Evolutionary conservation across 2,888 invertebrate species (phyloP), one percentile per base, ranked within the genome.

Genomic region (Drosophila neonasuta): DNA sequence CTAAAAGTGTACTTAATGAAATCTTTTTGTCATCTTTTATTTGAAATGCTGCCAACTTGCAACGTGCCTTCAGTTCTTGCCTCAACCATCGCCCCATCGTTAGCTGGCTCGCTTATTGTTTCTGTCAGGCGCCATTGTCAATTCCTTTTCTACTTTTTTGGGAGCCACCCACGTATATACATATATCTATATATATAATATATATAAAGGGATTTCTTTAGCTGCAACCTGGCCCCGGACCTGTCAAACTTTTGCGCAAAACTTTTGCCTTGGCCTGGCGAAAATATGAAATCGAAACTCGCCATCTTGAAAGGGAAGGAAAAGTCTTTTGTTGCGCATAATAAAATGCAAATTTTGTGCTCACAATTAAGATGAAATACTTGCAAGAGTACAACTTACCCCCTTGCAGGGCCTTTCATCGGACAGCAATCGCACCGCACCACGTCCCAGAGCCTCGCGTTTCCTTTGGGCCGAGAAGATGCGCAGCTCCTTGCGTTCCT

Each of bases 381-480:
- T 41, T 9, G 15, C 24, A 1, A 24, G 24, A 24, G 51, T 48
- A 80, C 24, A 24, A 24, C 95, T 93, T 91, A 97, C 97, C 93
- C 94, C 93, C 81, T 95, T 94, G 90, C 97, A 96, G 56, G 95
- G 93, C 87, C 94, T 93, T 13, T 94, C 92, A 68, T 94, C 93
- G 45, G 95, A 94, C 85, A 95, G 91, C 91, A 97, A 95, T 76
- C 96, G 93, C 70, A 98, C 97, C 84, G 95, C 95, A 8, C 98
- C 99, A 58, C 98, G 92, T 11, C 99, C 99, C 56, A 99, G 93
- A 5, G 98, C 97, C 90, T 99, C 98, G 59, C 97, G 92, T 91
- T 98, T 99, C 88, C 99, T 92, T 92, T 98, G 97, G 17, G 96
- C 95, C 80, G 97, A 97, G 92, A 98, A 98, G 90, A 97, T 93